These are phyloP conservation scores for Amblyopsis hoosieri DNA, from an alignment of 2,797 vertebrate genomes.

Conservation along the genomic window DNA sequence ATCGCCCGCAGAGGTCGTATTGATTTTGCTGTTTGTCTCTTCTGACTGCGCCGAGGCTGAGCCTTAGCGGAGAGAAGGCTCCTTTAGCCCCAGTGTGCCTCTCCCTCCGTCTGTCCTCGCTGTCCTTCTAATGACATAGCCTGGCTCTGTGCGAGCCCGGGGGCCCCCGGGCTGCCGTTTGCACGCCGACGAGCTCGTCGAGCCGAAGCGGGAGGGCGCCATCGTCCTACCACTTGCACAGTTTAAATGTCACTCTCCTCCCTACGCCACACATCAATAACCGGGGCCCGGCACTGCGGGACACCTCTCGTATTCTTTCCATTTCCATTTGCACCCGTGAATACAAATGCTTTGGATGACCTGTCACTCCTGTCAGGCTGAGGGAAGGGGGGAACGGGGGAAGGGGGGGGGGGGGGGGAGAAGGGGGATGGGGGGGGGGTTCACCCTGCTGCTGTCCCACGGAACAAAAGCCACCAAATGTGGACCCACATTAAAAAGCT, in stretches of 20 bases:
- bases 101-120: constrained; percentile 7
- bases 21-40: constrained; percentile 76
- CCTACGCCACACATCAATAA: constrained; percentile 62
- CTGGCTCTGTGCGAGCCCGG: constrained; percentile 32
- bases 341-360: constrained; percentile 60
- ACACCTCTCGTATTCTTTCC: constrained; percentile 50
- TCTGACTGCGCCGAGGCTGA: constrained; percentile 61
- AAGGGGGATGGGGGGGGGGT: no score
- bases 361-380: constrained; percentile 48
- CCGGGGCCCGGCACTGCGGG: constrained; percentile 46
- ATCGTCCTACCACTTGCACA: constrained; percentile 33
- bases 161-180: constrained; percentile 20
- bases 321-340: constrained; percentile 64
- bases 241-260: constrained; percentile 70
- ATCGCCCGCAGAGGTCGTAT: constrained; percentile 74
- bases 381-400: constrained; percentile 23
- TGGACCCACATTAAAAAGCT: no score
- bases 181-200: constrained; percentile 18
- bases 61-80: constrained; percentile 53
- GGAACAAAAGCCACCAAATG: no score
- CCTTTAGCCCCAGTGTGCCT: constrained; percentile 42
- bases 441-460: no score
- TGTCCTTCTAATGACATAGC: constrained; percentile 24
- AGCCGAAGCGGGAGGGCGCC: constrained; percentile 27
- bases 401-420: no score